Evolutionary conservation across 2,888 invertebrate genomes (phyloP).

Genomic region (Drosophila picticornis): DNA sequence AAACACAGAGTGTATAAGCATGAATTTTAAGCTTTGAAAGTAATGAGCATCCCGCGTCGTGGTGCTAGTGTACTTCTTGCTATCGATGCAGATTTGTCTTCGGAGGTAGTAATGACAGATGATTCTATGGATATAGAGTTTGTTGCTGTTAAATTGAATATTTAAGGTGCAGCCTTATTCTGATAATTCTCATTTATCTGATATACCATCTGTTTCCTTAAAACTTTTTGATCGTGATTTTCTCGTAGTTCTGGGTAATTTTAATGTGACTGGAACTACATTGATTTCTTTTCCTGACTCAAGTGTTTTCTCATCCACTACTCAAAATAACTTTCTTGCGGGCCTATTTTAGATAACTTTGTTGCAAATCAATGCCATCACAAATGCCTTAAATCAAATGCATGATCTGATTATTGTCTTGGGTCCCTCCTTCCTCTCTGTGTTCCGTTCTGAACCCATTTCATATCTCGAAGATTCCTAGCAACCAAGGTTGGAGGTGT

Average conservation of each 20-base stretch:
- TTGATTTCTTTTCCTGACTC: neutral
- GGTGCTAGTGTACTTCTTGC: neutral
- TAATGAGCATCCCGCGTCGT: conserved; percentile 72
- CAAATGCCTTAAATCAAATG: neutral
- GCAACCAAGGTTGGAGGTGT: neutral
- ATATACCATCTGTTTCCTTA: neutral
- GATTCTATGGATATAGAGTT: neutral
- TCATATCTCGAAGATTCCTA: neutral
- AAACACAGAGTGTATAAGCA: conserved; percentile 3
- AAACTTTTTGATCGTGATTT: neutral
- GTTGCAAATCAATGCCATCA: neutral
- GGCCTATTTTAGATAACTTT: neutral
- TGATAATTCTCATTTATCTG: neutral
- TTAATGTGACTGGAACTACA: neutral
- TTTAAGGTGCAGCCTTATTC: neutral
- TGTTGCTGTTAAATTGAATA: neutral
- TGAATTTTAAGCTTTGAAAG: conserved; percentile 55
- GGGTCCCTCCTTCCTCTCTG: neutral
- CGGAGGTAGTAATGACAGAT: neutral
- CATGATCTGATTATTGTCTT: neutral
- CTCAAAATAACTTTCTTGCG: neutral
- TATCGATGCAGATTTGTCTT: neutral
- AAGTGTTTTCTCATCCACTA: neutral
- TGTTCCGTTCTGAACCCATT: neutral
- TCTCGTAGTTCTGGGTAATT: neutral